Percentiles rank a stretch among this genome's conserved stretches.
Conservation (phyloP, 2,113 vertebrate species). For the Herpailurus yagouaroundi region DNA sequence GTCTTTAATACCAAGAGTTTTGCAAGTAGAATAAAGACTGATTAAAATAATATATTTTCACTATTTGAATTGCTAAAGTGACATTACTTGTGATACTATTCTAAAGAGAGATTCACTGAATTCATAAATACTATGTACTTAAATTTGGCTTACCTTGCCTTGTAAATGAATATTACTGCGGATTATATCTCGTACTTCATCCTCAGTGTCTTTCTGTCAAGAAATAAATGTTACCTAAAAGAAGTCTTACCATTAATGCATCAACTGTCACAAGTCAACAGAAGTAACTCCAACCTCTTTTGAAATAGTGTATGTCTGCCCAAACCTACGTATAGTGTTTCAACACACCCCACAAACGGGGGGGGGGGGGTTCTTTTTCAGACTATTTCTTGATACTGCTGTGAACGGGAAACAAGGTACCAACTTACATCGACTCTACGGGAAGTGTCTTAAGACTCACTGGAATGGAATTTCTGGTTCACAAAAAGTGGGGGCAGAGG, state of each 20-base stretch:
- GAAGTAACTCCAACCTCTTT: neutral
- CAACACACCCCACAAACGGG: neutral
- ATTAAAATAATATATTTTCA: constrained; percentile 13
- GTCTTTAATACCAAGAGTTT: neutral
- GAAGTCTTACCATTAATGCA: neutral
- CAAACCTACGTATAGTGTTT: neutral
- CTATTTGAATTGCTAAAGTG: neutral
- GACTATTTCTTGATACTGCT: neutral
- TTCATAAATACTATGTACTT: neutral
- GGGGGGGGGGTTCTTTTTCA: neutral
- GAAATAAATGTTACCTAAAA: constrained; percentile 73
- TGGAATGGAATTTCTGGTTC: neutral
- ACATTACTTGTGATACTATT: neutral
- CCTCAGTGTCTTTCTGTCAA: constrained; percentile 97
- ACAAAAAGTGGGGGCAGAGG: neutral
- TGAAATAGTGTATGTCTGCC: neutral
- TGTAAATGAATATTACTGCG: constrained; percentile 95
- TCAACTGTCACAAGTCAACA: neutral
- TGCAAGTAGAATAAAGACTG: neutral
- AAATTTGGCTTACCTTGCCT: constrained; percentile 91
- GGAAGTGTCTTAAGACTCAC: neutral
- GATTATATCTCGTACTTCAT: constrained; percentile 94
- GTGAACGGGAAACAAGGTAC: neutral
- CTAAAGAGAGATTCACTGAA: neutral
- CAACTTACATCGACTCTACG: neutral